These are phyloP conservation scores for Serranus cabrilla DNA, from an alignment of 2,797 vertebrate species.

Conservation along the genomic window DNA sequence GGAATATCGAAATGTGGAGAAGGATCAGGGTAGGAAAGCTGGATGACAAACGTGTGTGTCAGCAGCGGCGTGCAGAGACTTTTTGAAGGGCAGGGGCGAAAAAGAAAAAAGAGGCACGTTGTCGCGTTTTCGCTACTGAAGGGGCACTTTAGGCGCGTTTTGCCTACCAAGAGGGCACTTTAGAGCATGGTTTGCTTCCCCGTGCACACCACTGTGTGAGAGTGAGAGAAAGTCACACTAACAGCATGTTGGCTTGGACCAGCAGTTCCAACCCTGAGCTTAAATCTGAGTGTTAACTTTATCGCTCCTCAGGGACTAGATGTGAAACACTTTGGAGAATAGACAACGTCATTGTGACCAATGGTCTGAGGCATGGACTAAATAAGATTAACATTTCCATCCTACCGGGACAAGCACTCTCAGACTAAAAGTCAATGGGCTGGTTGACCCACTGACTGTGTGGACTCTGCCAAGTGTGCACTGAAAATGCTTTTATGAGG, in stretches of 20 bases:
- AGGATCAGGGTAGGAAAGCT: conserved; percentile 5
- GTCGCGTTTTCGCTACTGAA: no score
- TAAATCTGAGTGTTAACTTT: conserved; percentile 42
- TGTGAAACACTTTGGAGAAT: conserved; percentile 36
- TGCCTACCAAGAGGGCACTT: no score
- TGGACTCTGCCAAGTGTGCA: conserved; percentile 21
- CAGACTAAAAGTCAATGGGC: conserved; percentile 52
- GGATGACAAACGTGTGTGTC: background rate
- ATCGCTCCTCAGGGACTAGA: conserved; percentile 29
- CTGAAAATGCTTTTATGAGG: conserved; percentile 17
- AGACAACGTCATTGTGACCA: conserved; percentile 47
- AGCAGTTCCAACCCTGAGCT: conserved; percentile 29
- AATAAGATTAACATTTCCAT: conserved; percentile 52
- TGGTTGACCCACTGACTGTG: conserved; percentile 49
- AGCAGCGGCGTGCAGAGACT: no score
- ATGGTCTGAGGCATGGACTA: conserved; percentile 44
- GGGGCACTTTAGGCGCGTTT: no score
- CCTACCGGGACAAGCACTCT: conserved; percentile 28
- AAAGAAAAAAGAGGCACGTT: no score
- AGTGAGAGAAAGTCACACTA: conserved; percentile 11
- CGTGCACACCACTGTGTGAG: no score
- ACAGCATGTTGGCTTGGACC: conserved; percentile 30
- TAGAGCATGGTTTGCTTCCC: no score
- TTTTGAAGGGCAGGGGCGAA: no score
- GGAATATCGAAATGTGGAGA: conserved; percentile 4